Base-by-base conservation (phyloP, 1,140 invertebrate species). In the Sinonovacula constricta region DNA sequence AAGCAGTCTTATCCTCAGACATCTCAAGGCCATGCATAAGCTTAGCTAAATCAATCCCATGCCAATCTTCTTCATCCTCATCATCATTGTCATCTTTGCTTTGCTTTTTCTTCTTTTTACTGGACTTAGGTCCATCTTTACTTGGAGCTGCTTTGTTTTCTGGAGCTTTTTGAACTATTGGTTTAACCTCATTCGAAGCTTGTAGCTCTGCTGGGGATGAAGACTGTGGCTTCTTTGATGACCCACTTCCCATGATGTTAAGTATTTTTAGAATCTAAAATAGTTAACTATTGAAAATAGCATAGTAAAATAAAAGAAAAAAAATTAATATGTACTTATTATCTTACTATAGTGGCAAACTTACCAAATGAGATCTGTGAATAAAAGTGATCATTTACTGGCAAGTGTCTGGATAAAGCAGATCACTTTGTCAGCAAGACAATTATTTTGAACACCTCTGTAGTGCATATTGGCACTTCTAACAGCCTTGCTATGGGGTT, bases 1-100 rank as follows among this genome's bases (percentile, higher is more conserved):
- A 77, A 7, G 69, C 30, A 30, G 14, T 14, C 18, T 24, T 53
- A 15, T 31, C 24, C 18, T 36, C 33, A 4, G 28, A 14, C 3
- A 59, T 15, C 24, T 45, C n/a, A 24, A 77, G 39, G 14, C 33
- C 28, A 4, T 28, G 24, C 67, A 81, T 66, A 18, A 71, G 26
- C 3, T 66, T 14, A 14, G 31, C 59, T 14, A 70, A 18, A 57
- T 81, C 45, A 33, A 54, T 30, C 0, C 26, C 45, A 53, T 80
- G 49, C 79, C 79, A 80, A 7, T 18, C 39, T 45, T 45, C 39
- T 45, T 7, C 39, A 45, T 18, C 7, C 7, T 7, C 7, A 10
- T 45, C 39, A 18, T 7, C 7, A 45, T 45, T 45, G 39, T 10
- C 39, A 45, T 45, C 18, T 45, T 45, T 45, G 39, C 39, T 45